phyloP scores from a whole-genome alignment of 2,888 invertebrate genomes.

The Tromatobia lineatoria region DNA sequence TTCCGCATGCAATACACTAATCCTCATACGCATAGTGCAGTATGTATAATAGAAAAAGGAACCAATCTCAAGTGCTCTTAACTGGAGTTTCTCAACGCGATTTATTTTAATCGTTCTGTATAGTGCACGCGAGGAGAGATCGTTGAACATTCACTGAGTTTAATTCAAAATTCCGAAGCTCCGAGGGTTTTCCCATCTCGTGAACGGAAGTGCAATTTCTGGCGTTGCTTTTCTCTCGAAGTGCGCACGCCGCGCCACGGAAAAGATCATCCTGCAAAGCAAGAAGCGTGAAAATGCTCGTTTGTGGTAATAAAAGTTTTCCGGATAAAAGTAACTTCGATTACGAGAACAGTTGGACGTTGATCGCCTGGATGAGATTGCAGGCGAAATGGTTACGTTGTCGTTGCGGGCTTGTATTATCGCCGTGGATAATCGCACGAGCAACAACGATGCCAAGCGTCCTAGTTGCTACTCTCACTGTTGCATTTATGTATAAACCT shows the following conservation, averaged over 20 bases:
- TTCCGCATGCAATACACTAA: neutral
- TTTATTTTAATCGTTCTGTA: conserved; percentile 30
- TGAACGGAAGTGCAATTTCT: conserved; percentile 24
- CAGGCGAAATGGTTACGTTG: conserved; percentile 38
- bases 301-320: conserved; percentile 47
- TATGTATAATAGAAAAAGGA: conserved; percentile 9
- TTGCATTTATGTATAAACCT: conserved; percentile 6
- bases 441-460: conserved; percentile 43
- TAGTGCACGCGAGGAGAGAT: neutral
- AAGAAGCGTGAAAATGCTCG: conserved; percentile 48
- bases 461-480: conserved; percentile 12
- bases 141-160: conserved; percentile 40
- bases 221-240: neutral
- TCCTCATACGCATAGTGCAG: neutral
- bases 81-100: neutral
- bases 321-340: conserved; percentile 61
- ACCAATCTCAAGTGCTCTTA: conserved; percentile 26
- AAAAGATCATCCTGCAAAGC: conserved; percentile 1
- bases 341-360: conserved; percentile 54
- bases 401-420: conserved; percentile 53
- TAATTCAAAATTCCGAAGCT: conserved; percentile 25
- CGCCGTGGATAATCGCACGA: conserved; percentile 41
- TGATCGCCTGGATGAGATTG: conserved; percentile 57
- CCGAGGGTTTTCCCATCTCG: conserved; percentile 12
- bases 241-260: neutral